Conservation (phyloP, 1,140 invertebrate genomes). For the Drosophila willistoni region DNA sequence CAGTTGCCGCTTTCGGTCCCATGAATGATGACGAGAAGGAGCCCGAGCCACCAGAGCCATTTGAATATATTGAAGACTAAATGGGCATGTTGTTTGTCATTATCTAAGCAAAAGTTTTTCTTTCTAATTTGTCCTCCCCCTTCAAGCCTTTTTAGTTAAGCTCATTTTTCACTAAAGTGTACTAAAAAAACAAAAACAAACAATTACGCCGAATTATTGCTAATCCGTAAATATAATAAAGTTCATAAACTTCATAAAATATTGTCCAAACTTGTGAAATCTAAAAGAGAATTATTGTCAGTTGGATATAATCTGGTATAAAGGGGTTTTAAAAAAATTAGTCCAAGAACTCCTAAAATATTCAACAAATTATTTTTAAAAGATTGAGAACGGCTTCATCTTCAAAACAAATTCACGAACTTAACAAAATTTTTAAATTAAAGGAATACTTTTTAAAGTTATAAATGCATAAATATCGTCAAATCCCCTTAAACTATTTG, state of each 20-base stretch:
- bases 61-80: constrained; percentile 96
- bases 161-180: constrained; percentile 60
- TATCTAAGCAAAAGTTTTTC: constrained; percentile 65
- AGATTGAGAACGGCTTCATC: too few relatives aligned
- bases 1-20: constrained; percentile 96
- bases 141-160: constrained; percentile 47
- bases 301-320: too few relatives aligned
- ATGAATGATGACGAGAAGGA: constrained; percentile 96
- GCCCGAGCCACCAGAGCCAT: constrained; percentile 97
- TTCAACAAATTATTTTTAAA: too few relatives aligned
- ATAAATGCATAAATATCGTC: not conserved
- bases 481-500: too few relatives aligned
- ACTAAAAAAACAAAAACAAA: constrained; percentile 36
- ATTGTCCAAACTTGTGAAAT: not conserved
- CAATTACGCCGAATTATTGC: constrained; percentile 48
- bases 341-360: too few relatives aligned
- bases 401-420: too few relatives aligned
- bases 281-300: not conserved
- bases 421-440: too few relatives aligned
- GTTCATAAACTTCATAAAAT: constrained; percentile 38
- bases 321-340: too few relatives aligned
- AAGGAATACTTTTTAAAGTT: not conserved
- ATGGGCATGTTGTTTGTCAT: constrained; percentile 79
- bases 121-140: constrained; percentile 8
- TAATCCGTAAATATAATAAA: constrained; percentile 66